Conservation (phyloP, 2,888 invertebrate genomes). For the Spialia ferax region DNA sequence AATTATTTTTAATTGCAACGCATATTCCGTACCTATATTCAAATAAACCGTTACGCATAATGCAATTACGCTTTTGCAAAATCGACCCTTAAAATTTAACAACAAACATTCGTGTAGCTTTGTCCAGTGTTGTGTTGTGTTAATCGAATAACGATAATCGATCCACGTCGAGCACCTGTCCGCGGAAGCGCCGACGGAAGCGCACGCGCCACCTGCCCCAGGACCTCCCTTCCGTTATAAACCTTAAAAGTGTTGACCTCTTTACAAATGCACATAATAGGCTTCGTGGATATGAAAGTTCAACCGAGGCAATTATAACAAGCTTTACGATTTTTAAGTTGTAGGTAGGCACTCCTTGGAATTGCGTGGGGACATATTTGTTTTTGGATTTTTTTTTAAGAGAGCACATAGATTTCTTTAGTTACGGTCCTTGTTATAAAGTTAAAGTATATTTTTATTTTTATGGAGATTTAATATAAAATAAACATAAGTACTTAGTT, state of each 20-base stretch:
- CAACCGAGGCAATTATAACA: not conserved
- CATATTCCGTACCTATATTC: not conserved
- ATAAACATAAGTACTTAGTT: no score
- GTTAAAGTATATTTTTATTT: no score
- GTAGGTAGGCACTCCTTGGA: not conserved
- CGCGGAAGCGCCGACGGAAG: slow-evolving; percentile 71
- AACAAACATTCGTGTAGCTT: not conserved
- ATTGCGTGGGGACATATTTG: no score
- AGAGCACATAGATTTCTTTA: no score
- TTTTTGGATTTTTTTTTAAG: not conserved
- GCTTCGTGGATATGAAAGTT: slow-evolving; percentile 42
- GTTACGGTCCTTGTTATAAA: no score
- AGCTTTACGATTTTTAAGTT: not conserved
- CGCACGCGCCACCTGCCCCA: slow-evolving; percentile 75
- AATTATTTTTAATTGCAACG: not conserved
- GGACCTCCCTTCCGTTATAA: slow-evolving; percentile 74
- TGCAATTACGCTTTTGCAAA: not conserved
- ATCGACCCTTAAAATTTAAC: slow-evolving; percentile 26
- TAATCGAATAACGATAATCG: slow-evolving; percentile 44
- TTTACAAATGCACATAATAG: slow-evolving; percentile 35
- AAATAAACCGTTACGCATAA: not conserved
- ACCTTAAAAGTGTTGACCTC: slow-evolving; percentile 73
- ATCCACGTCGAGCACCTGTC: slow-evolving; percentile 49
- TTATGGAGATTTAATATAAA: no score
- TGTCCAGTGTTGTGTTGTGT: slow-evolving; percentile 31